A percentile compares a stretch with the other conserved stretches of the same genome.
Evolutionary conservation across 2,113 vertebrate genomes (phyloP).

Genomic region (Petrocephalus zakoni): DNA sequence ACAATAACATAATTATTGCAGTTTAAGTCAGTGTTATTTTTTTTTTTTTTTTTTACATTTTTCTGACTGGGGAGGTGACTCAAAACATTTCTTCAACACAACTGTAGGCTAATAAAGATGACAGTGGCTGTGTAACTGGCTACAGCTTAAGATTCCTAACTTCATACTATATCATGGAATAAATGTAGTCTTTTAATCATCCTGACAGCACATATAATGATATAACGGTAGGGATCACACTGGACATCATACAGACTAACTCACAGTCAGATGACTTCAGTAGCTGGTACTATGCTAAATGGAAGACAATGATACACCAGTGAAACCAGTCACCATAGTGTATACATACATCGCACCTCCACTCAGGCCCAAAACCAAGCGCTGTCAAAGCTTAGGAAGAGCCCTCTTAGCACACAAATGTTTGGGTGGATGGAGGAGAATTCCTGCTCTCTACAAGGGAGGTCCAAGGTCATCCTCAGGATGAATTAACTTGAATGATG

Average conservation of each 20-base stretch:
- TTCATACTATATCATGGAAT: not conserved
- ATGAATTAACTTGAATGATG: not conserved
- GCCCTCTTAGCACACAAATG: not conserved
- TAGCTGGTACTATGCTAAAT: not conserved
- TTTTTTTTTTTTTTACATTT: too few species aligned
- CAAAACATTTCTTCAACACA: not conserved
- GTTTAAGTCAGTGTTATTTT: not conserved
- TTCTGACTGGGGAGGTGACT: not conserved
- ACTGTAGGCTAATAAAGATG: not conserved
- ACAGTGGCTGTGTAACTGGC: not conserved
- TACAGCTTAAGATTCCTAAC: not conserved
- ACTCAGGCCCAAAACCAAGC: not conserved
- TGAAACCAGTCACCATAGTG: not conserved
- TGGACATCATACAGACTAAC: not conserved
- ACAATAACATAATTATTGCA: not conserved
- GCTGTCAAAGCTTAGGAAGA: not conserved
- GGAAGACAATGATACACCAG: not conserved
- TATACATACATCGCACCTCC: not conserved
- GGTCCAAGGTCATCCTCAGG: constrained; percentile 7
- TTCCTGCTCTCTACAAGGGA: not conserved
- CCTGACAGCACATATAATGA: not conserved
- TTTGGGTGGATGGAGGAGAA: not conserved
- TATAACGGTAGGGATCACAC: not conserved
- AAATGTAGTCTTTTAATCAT: not conserved
- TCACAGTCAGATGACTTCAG: not conserved